Base-by-base conservation (phyloP, 2,797 vertebrate genomes). In the Scolopax bukidnonensis region DNA sequence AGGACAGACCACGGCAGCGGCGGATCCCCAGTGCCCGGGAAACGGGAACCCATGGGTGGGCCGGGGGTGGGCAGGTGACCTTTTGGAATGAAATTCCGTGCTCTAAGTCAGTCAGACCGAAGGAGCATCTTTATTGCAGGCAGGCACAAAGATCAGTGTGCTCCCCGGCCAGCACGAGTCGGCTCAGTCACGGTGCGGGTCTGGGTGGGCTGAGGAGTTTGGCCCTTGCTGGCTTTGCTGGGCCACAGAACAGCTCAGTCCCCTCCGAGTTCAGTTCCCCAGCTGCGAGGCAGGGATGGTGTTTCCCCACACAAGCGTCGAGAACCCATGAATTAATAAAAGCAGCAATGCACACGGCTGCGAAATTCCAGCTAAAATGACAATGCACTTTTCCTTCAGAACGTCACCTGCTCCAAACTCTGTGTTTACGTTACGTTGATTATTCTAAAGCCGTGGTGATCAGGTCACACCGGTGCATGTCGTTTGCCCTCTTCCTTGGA, bases 381-480 rank as follows among this genome's bases (percentile, higher is more conserved):
- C 93, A 48, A 73, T 69, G 94, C 95, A 87, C 17, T 71, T 95
- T 96, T 47, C 23, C 73, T 79, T 75, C 65, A 8, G 25, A 84
- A 36, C 1, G 6, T 2, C 40, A 45, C 54, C 38, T 5, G 28
- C 59, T 85, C 85, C 91, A 64, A 30, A 13, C 68, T 40, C 36
- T 13, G 51, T 53, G 20, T 63, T 73, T 85, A 8, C 40, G 6
- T 71, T 27, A 4, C 12, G 23, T 53, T 41, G 30, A 33, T 70
- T 36, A 59, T n/a, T 81, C 50, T 76, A 3, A 45, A 84, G 68
- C 23, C 9, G 0, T 38, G 2, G 9, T 18, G 20, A 16, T 54
- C n/a, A 2, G 54, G 41, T 79, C 77, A 1, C 3, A 4, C 23
- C 76, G 15, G 36, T 9, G 25, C 7, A 1, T 11, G 7, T 28